A percentile compares a stretch with the other conserved stretches of the same genome.
phyloP scores from a whole-genome alignment of 1,140 invertebrate genomes.

The Harpegnathos saltator region DNA sequence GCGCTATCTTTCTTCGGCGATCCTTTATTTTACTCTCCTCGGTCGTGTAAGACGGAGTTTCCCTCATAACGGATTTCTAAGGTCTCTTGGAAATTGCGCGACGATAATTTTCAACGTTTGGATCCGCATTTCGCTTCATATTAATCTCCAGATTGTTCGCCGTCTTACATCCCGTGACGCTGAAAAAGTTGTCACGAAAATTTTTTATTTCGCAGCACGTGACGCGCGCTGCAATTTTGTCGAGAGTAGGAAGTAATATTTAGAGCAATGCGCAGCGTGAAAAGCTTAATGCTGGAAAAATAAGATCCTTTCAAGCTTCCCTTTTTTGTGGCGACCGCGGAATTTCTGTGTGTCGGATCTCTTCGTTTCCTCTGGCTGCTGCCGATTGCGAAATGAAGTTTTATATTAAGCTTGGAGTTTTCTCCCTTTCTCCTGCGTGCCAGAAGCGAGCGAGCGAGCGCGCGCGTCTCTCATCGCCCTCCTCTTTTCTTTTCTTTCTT shows the following conservation, averaged over 20 bases:
- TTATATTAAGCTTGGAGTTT: constrained; percentile 85
- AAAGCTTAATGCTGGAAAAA: constrained; percentile 72
- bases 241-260: constrained; percentile 27
- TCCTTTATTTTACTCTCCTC: constrained; percentile 36
- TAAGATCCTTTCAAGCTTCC: constrained; percentile 55
- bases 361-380: constrained; percentile 78
- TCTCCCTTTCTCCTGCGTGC: constrained; percentile 65
- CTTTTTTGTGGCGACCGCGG: constrained; percentile 74
- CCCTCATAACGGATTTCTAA: constrained; percentile 24
- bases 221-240: constrained; percentile 1
- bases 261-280: constrained; percentile 14
- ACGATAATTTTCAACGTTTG: constrained; percentile 36
- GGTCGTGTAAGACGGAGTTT: constrained; percentile 13
- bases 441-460: neutral
- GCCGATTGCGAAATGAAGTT: constrained; percentile 86
- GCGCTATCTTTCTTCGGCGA: constrained; percentile 57
- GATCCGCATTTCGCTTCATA: constrained; percentile 12
- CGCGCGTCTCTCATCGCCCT: constrained; percentile 41
- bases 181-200: constrained; percentile 27
- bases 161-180: neutral
- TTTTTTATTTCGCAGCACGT: constrained; percentile 1
- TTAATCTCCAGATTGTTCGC: constrained; percentile 26
- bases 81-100: constrained; percentile 3
- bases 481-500: constrained; percentile 24
- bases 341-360: constrained; percentile 80